These are phyloP conservation scores for Neofelis nebulosa DNA, from an alignment of 2,113 vertebrate species.

Conservation along the genomic window DNA sequence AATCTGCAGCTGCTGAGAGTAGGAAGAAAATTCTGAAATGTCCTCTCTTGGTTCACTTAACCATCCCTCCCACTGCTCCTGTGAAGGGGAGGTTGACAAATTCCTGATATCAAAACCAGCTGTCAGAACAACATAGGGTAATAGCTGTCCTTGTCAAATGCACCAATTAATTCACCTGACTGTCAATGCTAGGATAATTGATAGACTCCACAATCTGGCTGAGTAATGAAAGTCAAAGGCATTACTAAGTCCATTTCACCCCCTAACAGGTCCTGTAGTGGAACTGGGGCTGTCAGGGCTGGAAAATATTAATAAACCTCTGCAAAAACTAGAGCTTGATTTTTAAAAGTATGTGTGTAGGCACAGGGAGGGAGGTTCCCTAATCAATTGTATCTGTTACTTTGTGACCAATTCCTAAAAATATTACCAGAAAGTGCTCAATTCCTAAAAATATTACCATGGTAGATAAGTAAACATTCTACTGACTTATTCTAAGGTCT, in stretches of 20 bases:
- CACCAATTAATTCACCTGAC: constrained; percentile 85
- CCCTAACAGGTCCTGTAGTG: constrained; percentile 48
- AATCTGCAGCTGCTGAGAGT: constrained; percentile 50
- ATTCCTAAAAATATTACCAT: neutral
- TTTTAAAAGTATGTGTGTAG: neutral
- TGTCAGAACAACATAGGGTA: constrained; percentile 86
- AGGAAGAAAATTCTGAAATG: neutral
- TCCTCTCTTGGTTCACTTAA: constrained; percentile 63
- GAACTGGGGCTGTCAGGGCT: constrained; percentile 59
- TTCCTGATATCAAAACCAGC: constrained; percentile 88
- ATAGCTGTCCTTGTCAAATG: constrained; percentile 88
- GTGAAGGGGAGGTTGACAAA: constrained; percentile 88
- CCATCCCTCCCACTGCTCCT: constrained; percentile 79
- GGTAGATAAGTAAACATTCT: neutral
- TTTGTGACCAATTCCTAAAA: neutral
- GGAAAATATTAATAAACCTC: neutral
- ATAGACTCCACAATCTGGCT: constrained; percentile 87
- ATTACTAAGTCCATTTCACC: constrained; percentile 76
- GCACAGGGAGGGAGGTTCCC: neutral
- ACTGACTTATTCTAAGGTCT: neutral
- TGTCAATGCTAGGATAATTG: constrained; percentile 87
- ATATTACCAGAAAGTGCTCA: neutral
- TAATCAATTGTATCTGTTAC: neutral
- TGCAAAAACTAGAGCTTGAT: constrained; percentile 41
- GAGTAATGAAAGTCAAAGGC: constrained; percentile 83